Evolutionary conservation across 2,113 vertebrate genomes (phyloP).

Genomic region (Notarius lentiginosus): DNA sequence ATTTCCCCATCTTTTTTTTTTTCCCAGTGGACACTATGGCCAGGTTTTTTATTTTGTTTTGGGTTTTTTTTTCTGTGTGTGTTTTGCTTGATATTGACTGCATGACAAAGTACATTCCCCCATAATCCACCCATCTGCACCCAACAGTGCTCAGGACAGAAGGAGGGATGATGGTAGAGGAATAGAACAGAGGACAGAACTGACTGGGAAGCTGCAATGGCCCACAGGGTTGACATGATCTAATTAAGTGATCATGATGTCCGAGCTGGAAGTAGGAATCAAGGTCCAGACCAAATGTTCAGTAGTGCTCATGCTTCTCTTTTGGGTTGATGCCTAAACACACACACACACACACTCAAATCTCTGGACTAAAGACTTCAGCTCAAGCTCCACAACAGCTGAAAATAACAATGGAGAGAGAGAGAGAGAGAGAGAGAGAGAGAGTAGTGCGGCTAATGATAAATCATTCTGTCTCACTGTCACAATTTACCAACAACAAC

Average conservation of each 20-base stretch:
- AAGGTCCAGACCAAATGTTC: slow-evolving; percentile 50
- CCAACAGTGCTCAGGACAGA: slow-evolving; percentile 29
- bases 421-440: neutral
- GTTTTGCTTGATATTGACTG: slow-evolving; percentile 41
- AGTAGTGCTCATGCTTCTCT: slow-evolving; percentile 19
- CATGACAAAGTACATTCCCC: slow-evolving; percentile 47
- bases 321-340: slow-evolving; percentile 26
- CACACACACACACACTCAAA: slow-evolving; percentile 5
- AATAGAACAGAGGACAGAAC: slow-evolving; percentile 16
- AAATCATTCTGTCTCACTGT: neutral
- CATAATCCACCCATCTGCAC: slow-evolving; percentile 42
- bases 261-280: slow-evolving; percentile 40
- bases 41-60: neutral
- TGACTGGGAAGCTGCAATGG: slow-evolving; percentile 23
- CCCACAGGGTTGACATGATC: slow-evolving; percentile 41
- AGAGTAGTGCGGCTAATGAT: neutral
- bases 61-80: slow-evolving; percentile 23
- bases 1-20: slow-evolving; percentile 35
- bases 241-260: slow-evolving; percentile 56
- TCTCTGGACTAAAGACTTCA: neutral
- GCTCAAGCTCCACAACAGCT: neutral
- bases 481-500: neutral
- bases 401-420: slow-evolving; percentile 29
- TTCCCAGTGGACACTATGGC: neutral
- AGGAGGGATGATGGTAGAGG: slow-evolving; percentile 33